Evolutionary conservation across 2,113 vertebrate species (phyloP).

Genomic region (Scomber colias): DNA sequence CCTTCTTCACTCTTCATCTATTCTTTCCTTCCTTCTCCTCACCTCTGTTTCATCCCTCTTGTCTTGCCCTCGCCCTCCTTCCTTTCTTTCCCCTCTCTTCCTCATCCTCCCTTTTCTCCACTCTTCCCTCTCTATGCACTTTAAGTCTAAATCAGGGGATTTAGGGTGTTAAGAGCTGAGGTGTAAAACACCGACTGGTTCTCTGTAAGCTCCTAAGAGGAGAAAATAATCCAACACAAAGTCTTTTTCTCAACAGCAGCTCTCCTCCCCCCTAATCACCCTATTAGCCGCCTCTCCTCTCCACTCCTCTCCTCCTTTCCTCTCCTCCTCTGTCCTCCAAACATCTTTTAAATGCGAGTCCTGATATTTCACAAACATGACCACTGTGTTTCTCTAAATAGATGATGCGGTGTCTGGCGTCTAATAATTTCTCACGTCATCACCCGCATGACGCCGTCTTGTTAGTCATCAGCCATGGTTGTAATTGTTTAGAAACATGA

Average conservation of each 20-base stretch:
- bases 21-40: neutral
- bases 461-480: conserved; percentile 8
- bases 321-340: neutral
- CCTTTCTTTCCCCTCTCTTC: conserved; percentile 8
- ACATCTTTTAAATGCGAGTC: neutral
- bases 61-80: neutral
- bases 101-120: conserved; percentile 18
- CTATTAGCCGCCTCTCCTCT: conserved; percentile 52
- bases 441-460: conserved; percentile 5
- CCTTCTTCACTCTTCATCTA: conserved; percentile 2
- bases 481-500: neutral
- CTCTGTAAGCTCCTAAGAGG: conserved; percentile 71
- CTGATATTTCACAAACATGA: neutral
- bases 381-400: conserved; percentile 2
- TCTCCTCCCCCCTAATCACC: conserved; percentile 68
- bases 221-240: conserved; percentile 78
- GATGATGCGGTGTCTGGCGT: neutral
- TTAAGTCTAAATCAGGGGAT: conserved; percentile 74
- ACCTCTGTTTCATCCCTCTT: neutral
- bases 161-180: conserved; percentile 75
- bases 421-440: conserved; percentile 7
- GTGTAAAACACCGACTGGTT: conserved; percentile 71
- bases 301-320: neutral
- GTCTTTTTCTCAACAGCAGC: conserved; percentile 73
- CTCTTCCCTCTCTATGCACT: conserved; percentile 49